phyloP scores from a whole-genome alignment of 2,888 invertebrate genomes.

The Aspidapion aeneum region DNA sequence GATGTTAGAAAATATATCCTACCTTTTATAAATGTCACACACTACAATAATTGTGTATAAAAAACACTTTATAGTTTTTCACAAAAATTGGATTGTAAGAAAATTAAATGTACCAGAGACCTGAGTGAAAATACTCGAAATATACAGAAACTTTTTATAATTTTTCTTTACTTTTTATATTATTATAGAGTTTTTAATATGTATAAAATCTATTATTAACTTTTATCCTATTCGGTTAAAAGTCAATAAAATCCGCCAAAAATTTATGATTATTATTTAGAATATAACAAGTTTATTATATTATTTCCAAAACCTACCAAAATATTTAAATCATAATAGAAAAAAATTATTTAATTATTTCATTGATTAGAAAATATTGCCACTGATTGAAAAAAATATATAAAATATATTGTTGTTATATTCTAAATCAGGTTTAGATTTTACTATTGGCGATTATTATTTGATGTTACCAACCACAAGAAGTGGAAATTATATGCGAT shows the following conservation, averaged over 20 bases:
- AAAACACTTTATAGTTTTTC: conserved; percentile 25
- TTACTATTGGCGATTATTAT: conserved; percentile 24
- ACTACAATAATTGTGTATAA: conserved; percentile 20
- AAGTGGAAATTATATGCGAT: conserved; percentile 40
- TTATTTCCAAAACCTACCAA: too few relatives aligned
- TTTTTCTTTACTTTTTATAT: conserved; percentile 5
- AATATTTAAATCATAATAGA: too few relatives aligned
- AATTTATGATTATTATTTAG: too few relatives aligned
- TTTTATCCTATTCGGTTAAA: neutral
- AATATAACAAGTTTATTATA: too few relatives aligned
- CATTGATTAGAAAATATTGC: too few relatives aligned
- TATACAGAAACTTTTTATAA: conserved; percentile 24
- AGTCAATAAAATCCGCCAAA: too few relatives aligned
- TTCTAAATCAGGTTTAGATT: neutral
- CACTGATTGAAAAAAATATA: too few relatives aligned
- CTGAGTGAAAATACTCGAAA: conserved; percentile 26
- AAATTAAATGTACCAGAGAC: conserved; percentile 10
- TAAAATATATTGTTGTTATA: neutral
- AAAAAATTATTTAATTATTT: too few relatives aligned
- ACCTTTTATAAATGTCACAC: conserved; percentile 12
- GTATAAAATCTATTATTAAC: neutral
- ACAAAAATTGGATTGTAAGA: neutral
- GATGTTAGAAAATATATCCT: conserved; percentile 6
- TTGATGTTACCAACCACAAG: conserved; percentile 45
- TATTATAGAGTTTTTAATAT: conserved; percentile 20